Evolutionary conservation across 2,113 vertebrate genomes (phyloP), one percentile per base, ranked within the genome.

Genomic region (Hiodon tergisus): DNA sequence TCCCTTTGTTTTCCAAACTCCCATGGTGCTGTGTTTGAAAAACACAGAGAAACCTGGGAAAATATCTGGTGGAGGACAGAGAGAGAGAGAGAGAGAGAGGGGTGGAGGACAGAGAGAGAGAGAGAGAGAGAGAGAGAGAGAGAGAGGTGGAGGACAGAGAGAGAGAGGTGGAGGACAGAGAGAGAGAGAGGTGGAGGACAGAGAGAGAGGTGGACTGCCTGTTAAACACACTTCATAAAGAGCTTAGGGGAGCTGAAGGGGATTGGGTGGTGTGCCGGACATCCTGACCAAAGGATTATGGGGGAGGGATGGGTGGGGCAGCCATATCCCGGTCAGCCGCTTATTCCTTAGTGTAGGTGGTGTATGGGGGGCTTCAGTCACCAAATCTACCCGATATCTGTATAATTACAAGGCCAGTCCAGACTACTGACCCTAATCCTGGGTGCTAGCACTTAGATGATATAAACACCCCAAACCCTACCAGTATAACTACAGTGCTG

Each of bases 171-270:
- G 51, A 14, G 14, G n/a, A 11, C 31, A 52, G 55, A 31, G 61
- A n/a, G n/a, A n/a, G n/a, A n/a, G n/a, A n/a, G 31, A 2, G 31
- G 31, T 31, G 31, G 31, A 31, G 31, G 72, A 47, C 13, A 75
- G 66, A 51, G 46, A 51, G 68, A 52, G 72, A 61, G 54, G 73
- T 67, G 10, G 58, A 62, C 67, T 57, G 2, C 48, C 46, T 65
- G 70, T 73, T 67, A 74, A 76, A 76, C 53, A 73, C 68, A 54
- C 50, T 73, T 69, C 72, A 73, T 74, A 66, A 82, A 79, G 71
- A 71, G 80, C 55, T 82, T 78, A 76, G 72, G 62, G 59, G 68
- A 69, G 78, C 58, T 76, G 63, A 78, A 55, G 47, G 8, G 62
- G 58, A 69, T 72, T 74, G 61, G 58, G n/a, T 66, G 4, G 46